phyloP scores from a whole-genome alignment of 1,140 invertebrate species.

The Lasioglossum baleicum region DNA sequence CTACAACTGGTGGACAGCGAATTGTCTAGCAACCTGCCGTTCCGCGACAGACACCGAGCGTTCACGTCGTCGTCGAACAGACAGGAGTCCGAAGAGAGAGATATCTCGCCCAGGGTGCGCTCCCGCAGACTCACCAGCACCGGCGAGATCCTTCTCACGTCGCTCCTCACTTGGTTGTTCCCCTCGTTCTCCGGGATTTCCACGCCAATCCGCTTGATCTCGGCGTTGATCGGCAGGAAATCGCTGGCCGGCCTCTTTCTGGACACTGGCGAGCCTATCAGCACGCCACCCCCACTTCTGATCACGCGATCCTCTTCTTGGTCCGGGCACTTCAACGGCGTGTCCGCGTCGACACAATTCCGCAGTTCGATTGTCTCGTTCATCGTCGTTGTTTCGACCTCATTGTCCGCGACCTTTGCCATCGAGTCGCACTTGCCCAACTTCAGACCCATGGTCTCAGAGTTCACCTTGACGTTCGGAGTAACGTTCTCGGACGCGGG shows the following conservation, averaged over 20 bases:
- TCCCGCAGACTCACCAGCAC: slow-evolving; percentile 75
- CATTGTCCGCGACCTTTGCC: neutral
- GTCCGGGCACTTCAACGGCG: neutral
- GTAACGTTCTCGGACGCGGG: neutral
- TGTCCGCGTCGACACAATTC: neutral
- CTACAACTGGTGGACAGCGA: neutral
- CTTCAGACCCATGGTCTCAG: slow-evolving; percentile 12
- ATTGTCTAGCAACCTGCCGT: neutral
- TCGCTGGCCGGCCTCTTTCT: slow-evolving; percentile 66
- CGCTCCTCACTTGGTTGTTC: slow-evolving; percentile 70
- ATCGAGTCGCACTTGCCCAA: neutral
- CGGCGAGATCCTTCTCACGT: slow-evolving; percentile 74
- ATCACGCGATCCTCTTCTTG: neutral
- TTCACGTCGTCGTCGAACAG: slow-evolving; percentile 33
- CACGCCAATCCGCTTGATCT: slow-evolving; percentile 73
- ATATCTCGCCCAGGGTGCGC: slow-evolving; percentile 76
- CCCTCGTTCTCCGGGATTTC: slow-evolving; percentile 75
- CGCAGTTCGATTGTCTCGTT: too few relatives aligned
- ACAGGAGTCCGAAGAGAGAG: slow-evolving; percentile 69
- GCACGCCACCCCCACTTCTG: too few relatives aligned
- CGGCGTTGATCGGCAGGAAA: slow-evolving; percentile 68
- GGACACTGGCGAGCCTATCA: slow-evolving; percentile 15
- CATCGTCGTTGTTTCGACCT: neutral
- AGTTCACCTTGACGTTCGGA: neutral
- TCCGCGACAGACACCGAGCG: slow-evolving; percentile 1